A percentile compares a stretch with the other conserved stretches of the same genome.
phyloP scores from a whole-genome alignment of 2,797 vertebrate species.

The Calcarius lapponicus region DNA sequence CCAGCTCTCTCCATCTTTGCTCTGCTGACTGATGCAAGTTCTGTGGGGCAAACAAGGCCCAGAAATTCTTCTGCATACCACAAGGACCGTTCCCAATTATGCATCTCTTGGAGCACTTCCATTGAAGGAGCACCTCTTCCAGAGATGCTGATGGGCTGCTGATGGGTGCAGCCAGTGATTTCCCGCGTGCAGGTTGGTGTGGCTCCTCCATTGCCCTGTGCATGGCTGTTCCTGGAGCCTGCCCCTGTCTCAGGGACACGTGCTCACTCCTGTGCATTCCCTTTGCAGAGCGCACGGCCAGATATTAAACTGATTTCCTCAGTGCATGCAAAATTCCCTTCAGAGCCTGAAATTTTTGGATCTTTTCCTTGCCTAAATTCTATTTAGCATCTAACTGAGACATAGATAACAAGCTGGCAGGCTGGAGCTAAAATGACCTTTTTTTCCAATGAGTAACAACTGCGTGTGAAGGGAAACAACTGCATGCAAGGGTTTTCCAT shows the following conservation, averaged over 20 bases:
- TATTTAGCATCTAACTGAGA: not conserved
- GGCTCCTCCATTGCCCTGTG: not conserved
- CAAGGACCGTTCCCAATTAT: not conserved
- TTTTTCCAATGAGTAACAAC: not conserved
- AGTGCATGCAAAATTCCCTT: not conserved
- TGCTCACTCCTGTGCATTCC: rapidly evolving
- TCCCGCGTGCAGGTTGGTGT: not conserved
- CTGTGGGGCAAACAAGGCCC: not conserved
- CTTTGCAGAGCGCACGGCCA: not conserved
- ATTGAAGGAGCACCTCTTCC: not conserved
- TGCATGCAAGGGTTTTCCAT: not conserved
- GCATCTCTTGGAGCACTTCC: not conserved
- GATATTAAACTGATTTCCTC: not conserved
- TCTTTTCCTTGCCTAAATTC: not conserved
- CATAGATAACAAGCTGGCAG: not conserved
- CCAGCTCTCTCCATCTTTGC: not conserved
- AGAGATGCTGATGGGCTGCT: not conserved
- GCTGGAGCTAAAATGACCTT: not conserved
- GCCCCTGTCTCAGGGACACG: not conserved
- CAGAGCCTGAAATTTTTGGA: not conserved
- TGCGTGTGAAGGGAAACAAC: not conserved
- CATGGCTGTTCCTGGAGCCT: not conserved
- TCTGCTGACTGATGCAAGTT: not conserved
- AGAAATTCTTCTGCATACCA: not conserved
- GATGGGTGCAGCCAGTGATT: not conserved